Evolutionary conservation across 2,113 vertebrate species (phyloP), one percentile per base, ranked within the genome.

Genomic region (Pseudopipra pipra): DNA sequence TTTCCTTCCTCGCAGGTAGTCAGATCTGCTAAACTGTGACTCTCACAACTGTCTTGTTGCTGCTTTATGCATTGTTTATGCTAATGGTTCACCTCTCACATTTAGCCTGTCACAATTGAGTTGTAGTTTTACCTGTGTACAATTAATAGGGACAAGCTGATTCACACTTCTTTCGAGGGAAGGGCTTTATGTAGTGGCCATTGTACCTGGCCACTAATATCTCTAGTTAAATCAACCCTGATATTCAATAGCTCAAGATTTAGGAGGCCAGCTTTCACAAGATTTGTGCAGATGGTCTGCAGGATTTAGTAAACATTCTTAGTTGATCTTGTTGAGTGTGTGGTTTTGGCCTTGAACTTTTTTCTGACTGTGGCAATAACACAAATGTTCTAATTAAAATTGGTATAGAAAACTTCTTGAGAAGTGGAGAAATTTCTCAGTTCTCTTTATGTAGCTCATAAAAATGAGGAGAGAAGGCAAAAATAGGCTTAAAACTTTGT

Each of bases 131-230:
- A 43, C 7, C 2, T 27, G 2, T 19, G 39, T 24, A 19, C 17
- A 68, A 37, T 25, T 10, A 76, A 46, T 14, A 76, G 13, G 3
- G 12, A 54, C 33, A 72, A 86, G 39, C 6, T 72, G 43, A 67
- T 44, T 33, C 47, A 47, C 2, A 1, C 4, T n/a, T 49, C 17
- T 37, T 12, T 3, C 20, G 6, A n/a, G 8, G 9, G 16, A 21
- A 21, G 10, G 7, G 15, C 16, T 52, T 14, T 19, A 13, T 0
- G 0, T 4, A 27, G 14, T 19, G 9, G 11, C 11, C 13, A 23
- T 1, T 0, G 8, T 44, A 59, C 24, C 17, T n/a, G n/a, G 5
- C 6, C 3, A 14, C 22, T 33, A 44, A 62, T 24, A 67, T 54
- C 47, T 66, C 33, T 13, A 62, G 0, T 41, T n/a, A 61, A 9